Conservation (phyloP, 2,797 vertebrate genomes). For the Pelochelys cantorii region DNA sequence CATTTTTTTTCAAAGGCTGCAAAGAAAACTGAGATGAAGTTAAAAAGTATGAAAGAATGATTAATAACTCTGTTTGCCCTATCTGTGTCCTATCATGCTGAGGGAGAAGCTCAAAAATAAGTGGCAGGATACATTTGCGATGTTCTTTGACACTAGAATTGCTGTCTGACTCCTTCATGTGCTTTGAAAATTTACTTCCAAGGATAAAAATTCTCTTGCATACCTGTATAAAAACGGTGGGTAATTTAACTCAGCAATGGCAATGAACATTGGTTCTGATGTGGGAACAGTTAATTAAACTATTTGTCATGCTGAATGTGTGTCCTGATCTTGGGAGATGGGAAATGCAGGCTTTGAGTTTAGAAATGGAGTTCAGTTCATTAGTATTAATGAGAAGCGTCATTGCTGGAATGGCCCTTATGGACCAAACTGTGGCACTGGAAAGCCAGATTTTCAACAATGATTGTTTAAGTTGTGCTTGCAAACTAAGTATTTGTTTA, state of each 20-base stretch:
- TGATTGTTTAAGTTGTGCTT: neutral
- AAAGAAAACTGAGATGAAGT: neutral
- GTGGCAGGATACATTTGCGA: neutral
- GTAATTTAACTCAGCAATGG: constrained; percentile 54
- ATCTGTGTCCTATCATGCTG: neutral
- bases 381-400: neutral
- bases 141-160: constrained; percentile 63
- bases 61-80: neutral
- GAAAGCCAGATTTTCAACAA: neutral
- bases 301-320: constrained; percentile 58
- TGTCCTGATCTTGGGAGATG: constrained; percentile 40
- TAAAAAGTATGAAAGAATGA: neutral
- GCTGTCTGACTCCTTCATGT: constrained; percentile 45
- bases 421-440: neutral
- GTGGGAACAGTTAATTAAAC: constrained; percentile 59
- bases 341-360: neutral
- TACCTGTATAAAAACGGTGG: constrained; percentile 46
- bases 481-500: neutral
- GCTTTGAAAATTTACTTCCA: neutral
- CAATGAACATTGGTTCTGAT: constrained; percentile 54
- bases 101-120: neutral
- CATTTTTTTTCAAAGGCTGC: neutral
- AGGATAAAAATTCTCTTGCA: constrained; percentile 36
- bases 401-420: neutral
- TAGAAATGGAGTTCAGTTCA: neutral